phyloP scores from a whole-genome alignment of 1,140 invertebrate genomes.

The Sweltsa coloradensis region DNA sequence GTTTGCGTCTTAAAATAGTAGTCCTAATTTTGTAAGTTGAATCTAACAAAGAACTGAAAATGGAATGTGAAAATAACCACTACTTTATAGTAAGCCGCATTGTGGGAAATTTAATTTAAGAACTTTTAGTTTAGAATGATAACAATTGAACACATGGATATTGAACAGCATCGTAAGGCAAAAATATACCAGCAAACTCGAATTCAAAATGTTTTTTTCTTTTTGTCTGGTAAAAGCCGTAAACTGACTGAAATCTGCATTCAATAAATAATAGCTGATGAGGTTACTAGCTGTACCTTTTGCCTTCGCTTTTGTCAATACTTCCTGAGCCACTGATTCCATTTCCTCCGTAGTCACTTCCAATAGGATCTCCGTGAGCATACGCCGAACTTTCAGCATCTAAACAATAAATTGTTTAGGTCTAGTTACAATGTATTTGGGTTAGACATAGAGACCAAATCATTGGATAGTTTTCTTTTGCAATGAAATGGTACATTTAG shows the following conservation, averaged over 20 bases:
- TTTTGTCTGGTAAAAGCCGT: conserved; percentile 2
- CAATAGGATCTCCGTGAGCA: conserved; percentile 82
- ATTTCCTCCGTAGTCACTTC: conserved; percentile 90
- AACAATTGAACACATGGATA: conserved; percentile 22
- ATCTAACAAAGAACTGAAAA: no score
- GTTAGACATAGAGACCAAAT: no score
- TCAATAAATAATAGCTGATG: background rate
- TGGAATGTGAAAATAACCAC: no score
- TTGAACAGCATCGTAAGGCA: conserved; percentile 20
- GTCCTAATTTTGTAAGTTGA: no score
- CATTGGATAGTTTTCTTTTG: no score
- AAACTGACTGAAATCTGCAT: background rate
- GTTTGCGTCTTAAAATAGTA: no score
- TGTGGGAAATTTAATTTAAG: background rate
- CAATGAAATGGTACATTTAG: no score
- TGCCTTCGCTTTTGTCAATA: conserved; percentile 42
- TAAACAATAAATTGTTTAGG: no score
- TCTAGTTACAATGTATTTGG: no score
- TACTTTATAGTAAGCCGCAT: no score
- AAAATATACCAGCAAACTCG: conserved; percentile 4
- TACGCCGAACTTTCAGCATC: conserved; percentile 78
- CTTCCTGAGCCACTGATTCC: conserved; percentile 62
- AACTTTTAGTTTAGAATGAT: background rate
- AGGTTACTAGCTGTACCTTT: conserved; percentile 45
- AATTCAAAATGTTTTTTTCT: conserved; percentile 8